phyloP scores from a whole-genome alignment of 2,888 invertebrate genomes.

The Lasioglossum lativentre region DNA sequence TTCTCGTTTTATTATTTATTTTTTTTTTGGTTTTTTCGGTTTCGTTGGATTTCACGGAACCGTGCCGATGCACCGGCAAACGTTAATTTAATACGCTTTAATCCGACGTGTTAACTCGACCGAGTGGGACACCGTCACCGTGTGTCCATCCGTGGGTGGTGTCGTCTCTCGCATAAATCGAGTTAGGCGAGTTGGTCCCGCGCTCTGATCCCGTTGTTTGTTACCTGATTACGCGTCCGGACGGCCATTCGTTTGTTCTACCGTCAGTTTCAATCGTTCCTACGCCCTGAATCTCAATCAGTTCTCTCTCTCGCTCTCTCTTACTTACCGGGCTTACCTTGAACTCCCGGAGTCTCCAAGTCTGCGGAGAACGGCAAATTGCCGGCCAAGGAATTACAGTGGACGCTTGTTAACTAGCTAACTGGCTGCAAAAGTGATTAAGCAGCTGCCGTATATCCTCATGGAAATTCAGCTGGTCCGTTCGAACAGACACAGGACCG shows the following conservation, averaged over 20 bases:
- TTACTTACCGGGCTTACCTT: neutral
- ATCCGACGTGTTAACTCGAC: conserved; percentile 51
- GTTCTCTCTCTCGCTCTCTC: neutral
- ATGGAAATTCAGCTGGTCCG: neutral
- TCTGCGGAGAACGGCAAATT: neutral
- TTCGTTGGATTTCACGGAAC: neutral
- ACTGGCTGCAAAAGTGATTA: conserved; percentile 7
- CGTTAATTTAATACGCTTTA: conserved; percentile 63
- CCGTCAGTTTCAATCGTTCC: conserved; percentile 19
- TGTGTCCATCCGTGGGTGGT: conserved; percentile 44
- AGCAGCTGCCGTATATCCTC: neutral
- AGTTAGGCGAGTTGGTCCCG: conserved; percentile 60
- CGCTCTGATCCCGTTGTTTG: conserved; percentile 60
- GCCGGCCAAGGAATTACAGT: neutral
- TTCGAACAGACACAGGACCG: neutral
- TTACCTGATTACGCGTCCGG: conserved; percentile 55
- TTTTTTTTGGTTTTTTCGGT: neutral
- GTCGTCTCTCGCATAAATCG: conserved; percentile 56
- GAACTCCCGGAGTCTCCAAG: neutral
- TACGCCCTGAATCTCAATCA: conserved; percentile 21
- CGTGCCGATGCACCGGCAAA: conserved; percentile 7
- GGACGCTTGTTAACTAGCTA: conserved; percentile 4
- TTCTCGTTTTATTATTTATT: neutral
- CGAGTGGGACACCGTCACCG: conserved; percentile 21
- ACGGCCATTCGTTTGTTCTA: conserved; percentile 37